These are phyloP conservation scores for Cyanistes caeruleus DNA, from an alignment of 2,113 vertebrate genomes.

Conservation along the genomic window DNA sequence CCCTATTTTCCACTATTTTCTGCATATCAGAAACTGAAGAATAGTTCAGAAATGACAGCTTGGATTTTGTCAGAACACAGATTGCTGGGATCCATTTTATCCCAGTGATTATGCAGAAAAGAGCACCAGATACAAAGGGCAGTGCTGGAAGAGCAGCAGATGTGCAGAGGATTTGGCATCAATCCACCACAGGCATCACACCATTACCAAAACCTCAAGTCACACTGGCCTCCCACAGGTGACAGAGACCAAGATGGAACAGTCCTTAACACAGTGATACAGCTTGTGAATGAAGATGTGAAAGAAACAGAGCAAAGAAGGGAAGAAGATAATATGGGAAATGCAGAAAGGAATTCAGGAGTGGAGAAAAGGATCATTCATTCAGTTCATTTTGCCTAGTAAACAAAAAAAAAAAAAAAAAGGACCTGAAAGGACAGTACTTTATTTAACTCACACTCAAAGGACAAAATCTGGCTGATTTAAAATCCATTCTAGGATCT, in stretches of 20 bases:
- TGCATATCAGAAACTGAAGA: not conserved
- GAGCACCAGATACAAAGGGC: not conserved
- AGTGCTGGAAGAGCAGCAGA: not conserved
- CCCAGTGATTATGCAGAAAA: not conserved
- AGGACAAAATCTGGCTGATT: not conserved
- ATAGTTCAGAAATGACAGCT: not conserved
- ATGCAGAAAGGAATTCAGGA: not conserved
- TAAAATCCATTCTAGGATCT: not conserved
- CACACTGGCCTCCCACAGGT: not conserved
- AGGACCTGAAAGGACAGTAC: not conserved
- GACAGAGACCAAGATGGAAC: not conserved
- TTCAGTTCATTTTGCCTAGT: not conserved
- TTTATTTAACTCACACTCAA: not conserved
- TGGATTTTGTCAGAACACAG: not conserved
- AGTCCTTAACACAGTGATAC: not conserved
- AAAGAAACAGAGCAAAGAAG: not conserved
- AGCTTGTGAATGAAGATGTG: not conserved
- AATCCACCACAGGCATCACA: accelerated
- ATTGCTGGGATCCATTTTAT: not conserved
- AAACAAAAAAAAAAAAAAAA: not conserved
- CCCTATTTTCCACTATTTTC: not conserved
- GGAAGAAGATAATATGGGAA: not conserved
- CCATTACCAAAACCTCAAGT: not conserved
- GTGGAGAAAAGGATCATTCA: not conserved
- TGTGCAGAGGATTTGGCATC: not conserved